These are phyloP conservation scores for Zosterops hypoxanthus DNA, from an alignment of 2,113 vertebrate species.

Conservation along the genomic window DNA sequence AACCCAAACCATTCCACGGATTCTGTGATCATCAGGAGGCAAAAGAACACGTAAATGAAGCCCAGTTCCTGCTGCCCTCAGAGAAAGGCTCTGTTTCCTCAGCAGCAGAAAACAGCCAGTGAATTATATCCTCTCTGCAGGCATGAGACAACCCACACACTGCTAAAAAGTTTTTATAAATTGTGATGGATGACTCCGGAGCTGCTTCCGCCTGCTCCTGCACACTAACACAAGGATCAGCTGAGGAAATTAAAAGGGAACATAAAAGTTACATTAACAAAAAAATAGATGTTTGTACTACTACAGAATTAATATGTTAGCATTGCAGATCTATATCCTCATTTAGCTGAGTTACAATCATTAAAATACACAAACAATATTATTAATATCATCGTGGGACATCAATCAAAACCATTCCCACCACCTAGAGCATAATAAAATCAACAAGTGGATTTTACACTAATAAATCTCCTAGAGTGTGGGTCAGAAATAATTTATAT, in stretches of 20 bases:
- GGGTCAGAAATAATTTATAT: neutral
- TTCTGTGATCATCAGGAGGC: neutral
- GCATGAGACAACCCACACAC: neutral
- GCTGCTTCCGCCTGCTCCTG: neutral
- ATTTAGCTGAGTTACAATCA: slow-evolving; percentile 39
- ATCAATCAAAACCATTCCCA: slow-evolving; percentile 17
- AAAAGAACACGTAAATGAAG: neutral
- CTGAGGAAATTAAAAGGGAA: neutral
- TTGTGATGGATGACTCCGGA: neutral
- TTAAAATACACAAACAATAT: neutral
- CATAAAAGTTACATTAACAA: neutral
- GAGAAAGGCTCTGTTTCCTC: neutral
- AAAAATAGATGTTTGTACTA: neutral
- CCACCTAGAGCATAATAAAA: neutral
- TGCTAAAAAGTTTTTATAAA: neutral
- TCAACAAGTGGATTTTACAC: neutral
- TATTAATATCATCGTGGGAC: neutral
- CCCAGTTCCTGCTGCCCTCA: neutral
- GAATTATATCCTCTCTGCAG: neutral
- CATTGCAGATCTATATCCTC: slow-evolving; percentile 2
- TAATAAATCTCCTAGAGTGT: slow-evolving; percentile 14
- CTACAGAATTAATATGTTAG: neutral
- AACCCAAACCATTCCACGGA: neutral
- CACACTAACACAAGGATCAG: neutral
- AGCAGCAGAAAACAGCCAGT: neutral